Evolutionary conservation across 2,888 invertebrate species (phyloP), one percentile per base, ranked within the genome.

Genomic region (Orthonychiurus folsomi): DNA sequence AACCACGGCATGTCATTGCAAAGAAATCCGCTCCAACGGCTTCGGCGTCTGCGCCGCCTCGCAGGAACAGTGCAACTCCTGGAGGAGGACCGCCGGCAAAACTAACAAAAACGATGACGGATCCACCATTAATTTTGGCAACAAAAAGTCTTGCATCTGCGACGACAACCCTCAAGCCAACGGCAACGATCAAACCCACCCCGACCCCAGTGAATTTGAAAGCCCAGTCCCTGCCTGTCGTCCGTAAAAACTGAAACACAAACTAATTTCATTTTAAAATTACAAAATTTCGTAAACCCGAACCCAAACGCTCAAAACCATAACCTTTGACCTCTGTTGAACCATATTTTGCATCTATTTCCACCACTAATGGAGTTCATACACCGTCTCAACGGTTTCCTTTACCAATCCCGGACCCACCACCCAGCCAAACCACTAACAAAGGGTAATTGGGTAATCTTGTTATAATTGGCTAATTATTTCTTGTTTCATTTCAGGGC

Each of bases 171-270:
- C 57, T n/a, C 1, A 68, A 66, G 47, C 68, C 68, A 0, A 68
- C 64, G 18, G 68, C 68, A 1, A 55, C 68, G 2, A 60, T 68
- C 3, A 64, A 62, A 28, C 68, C 68, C 15, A 63, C 61, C 1
- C 63, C 60, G 48, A 62, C 56, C 12, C 62, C 62, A 50, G 64
- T 61, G n/a, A 52, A 61, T 26, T 61, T 56, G 3, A n/a, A n/a
- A n/a, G n/a, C n/a, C n/a, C n/a, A n/a, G n/a, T n/a, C n/a, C n/a
- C n/a, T n/a, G 57, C 57, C 24, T 60, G 52, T 60, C 63, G 63
- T 2, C 63, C 63, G 57, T 63, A 55, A 23, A 55, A 55, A 9
- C 62, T 63, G 37, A 61, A 56, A 26, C 48, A 58, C n/a, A 58
- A 58, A n/a, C 20, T 23, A 20, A 12, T 20, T 56, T 26, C 3